Evolutionary conservation across 2,797 vertebrate species (phyloP).

Genomic region (Agapornis canus): DNA sequence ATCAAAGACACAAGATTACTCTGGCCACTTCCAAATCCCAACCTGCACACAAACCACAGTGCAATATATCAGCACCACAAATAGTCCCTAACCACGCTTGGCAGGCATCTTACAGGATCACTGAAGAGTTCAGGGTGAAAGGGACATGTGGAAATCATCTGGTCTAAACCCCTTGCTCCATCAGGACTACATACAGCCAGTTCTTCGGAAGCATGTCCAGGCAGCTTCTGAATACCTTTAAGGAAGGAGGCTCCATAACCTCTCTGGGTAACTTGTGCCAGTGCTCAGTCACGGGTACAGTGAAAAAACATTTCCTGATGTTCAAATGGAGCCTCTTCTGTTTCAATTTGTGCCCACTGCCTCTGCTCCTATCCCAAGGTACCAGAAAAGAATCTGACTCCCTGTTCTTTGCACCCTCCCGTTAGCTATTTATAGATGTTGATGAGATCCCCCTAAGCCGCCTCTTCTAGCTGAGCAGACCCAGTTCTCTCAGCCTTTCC

Average conservation of each 20-base stretch:
- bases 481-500: not conserved
- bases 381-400: not conserved
- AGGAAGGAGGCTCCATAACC: not conserved
- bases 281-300: not conserved
- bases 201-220: not conserved
- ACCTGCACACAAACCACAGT: not conserved
- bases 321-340: rapidly evolving
- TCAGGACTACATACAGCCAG: not conserved
- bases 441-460: not conserved
- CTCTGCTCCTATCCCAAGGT: not conserved
- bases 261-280: not conserved
- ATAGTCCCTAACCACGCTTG: rapidly evolving
- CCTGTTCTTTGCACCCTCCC: not conserved
- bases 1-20: not conserved
- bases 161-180: not conserved
- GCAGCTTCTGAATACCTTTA: not conserved
- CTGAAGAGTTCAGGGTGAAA: not conserved
- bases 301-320: not conserved
- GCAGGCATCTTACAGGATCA: not conserved
- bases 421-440: not conserved
- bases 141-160: not conserved
- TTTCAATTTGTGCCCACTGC: not conserved
- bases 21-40: not conserved
- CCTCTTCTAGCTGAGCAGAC: not conserved
- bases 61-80: not conserved